Evolutionary conservation across 2,797 vertebrate genomes (phyloP), one percentile per base, ranked within the genome.

Genomic region (Sebastes hubbsi): DNA sequence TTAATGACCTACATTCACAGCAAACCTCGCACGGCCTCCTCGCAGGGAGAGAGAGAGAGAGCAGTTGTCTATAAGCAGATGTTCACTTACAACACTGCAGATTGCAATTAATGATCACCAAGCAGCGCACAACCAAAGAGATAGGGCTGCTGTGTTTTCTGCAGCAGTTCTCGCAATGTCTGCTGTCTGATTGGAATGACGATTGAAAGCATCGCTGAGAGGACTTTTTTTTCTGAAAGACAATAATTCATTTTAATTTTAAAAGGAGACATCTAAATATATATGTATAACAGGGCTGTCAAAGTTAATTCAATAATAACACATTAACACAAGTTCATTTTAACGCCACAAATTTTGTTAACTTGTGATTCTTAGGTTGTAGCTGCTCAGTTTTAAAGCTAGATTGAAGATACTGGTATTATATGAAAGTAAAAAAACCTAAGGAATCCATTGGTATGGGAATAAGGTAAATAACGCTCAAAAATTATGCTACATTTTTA

Each of bases 1-100:
- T 98, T 98, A 99, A 98, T 99, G 98, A 99, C 98, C 98, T 98
- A 98, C 98, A 99, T 99, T 98, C 97, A 97, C 96, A 95, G 88
- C 82, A 94, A 96, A 96, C 96, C 96, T 96, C 93, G 90, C 94
- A 92, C 94, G 91, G 96, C 95, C 94, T 96, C 96, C 95, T 96
- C 77, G 29, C 78, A 72, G 60, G 75, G 70, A 83, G 70, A 81
- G 69, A 70, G 87, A 84, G 87, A 82, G 83, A 68, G 96, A 96
- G 96, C 94, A 96, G 95, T 96, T 95, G 96, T 96, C 96, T 96
- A 94, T 95, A 96, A 97, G 96, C 97, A 98, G 97, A 98, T 98
- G 97, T 97, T 97, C 96, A 96, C 96, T 89, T 89, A 80, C 85
- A 90, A 90, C 82, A 29, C 88, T 87, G 91, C 91, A 93, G 92